Evolutionary conservation across 2,113 vertebrate species (phyloP).

Genomic region (Leptosomus discolor): DNA sequence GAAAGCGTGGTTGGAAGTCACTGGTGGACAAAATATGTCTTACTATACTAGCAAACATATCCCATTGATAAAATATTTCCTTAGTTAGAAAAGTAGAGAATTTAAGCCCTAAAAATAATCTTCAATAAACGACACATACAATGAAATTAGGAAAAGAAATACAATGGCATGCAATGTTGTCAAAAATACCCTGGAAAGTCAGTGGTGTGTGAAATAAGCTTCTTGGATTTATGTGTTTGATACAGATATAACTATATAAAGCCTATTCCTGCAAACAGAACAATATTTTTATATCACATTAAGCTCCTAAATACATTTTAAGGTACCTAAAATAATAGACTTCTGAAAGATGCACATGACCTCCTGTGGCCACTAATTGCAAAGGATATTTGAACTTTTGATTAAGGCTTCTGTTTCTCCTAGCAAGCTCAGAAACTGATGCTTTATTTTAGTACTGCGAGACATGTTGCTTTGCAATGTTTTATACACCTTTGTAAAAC

Average conservation of each 20-base stretch:
- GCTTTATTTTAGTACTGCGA: neutral
- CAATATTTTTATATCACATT: neutral
- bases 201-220: slow-evolving; percentile 14
- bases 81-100: neutral
- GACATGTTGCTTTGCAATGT: neutral
- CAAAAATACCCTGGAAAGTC: neutral
- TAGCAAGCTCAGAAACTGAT: neutral
- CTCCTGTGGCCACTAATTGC: neutral
- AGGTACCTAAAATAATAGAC: neutral
- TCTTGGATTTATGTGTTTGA: neutral
- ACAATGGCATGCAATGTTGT: neutral
- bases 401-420: neutral
- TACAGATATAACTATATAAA: neutral
- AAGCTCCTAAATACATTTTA: neutral
- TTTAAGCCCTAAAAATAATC: neutral
- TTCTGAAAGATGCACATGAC: neutral
- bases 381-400: neutral
- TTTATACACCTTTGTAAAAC: neutral
- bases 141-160: neutral
- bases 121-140: neutral
- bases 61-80: neutral
- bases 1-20: neutral
- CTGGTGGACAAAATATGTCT: neutral
- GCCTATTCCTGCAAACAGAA: neutral
- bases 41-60: neutral